Evolutionary conservation across 1,140 invertebrate genomes (phyloP).

Genomic region (Aphis gossypii): DNA sequence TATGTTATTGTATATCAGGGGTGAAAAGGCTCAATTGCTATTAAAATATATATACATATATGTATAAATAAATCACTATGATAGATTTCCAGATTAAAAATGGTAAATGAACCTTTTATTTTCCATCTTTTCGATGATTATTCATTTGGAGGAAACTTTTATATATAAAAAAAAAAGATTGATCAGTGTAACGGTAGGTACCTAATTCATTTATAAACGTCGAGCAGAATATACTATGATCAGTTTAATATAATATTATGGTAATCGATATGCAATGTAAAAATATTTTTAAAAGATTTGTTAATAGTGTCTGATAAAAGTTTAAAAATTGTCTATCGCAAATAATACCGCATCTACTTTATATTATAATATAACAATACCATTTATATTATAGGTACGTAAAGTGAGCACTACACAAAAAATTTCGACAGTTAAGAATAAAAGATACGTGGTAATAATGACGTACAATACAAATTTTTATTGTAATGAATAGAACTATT

Average conservation of each 20-base stretch:
- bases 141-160: not conserved
- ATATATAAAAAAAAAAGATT: not conserved
- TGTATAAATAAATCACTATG: too few species aligned
- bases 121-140: not conserved
- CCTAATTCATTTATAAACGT: not conserved
- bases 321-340: too few species aligned
- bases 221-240: not conserved
- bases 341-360: too few species aligned
- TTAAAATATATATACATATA: too few species aligned
- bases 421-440: not conserved
- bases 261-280: not conserved
- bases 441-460: not conserved
- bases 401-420: not conserved
- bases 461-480: too few species aligned
- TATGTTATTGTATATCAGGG: too few species aligned
- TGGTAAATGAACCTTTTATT: not conserved
- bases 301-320: not conserved
- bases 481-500: not conserved
- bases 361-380: too few species aligned
- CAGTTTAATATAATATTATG: too few species aligned
- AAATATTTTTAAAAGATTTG: not conserved
- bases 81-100: not conserved
- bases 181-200: not conserved
- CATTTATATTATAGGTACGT: too few species aligned
- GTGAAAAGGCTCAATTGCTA: too few species aligned